These are phyloP conservation scores for Dorcus hopei DNA, from an alignment of 2,888 invertebrate species.

Conservation along the genomic window DNA sequence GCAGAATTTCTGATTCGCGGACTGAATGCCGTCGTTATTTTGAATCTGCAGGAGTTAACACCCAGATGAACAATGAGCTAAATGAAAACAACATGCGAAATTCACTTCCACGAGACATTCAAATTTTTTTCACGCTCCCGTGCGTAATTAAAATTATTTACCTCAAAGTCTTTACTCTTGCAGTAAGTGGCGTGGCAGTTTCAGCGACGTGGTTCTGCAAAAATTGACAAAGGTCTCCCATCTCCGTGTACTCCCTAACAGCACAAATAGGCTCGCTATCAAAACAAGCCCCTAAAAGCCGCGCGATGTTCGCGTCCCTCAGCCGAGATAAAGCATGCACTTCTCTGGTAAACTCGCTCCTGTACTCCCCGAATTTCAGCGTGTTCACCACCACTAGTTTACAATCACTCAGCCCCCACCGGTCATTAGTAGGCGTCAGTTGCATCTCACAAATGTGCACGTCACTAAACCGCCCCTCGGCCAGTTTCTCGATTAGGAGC, in stretches of 20 bases:
- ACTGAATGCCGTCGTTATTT: too few relatives aligned
- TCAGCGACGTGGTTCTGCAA: conserved; percentile 77
- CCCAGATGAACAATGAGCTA: too few relatives aligned
- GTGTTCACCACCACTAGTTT: conserved; percentile 72
- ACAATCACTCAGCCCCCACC: conserved; percentile 34
- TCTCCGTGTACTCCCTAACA: conserved; percentile 72
- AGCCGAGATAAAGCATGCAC: conserved; percentile 67
- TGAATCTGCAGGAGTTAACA: too few relatives aligned
- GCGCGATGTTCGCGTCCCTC: conserved; percentile 68
- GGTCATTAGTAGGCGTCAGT: conserved; percentile 18
- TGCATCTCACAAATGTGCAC: conserved; percentile 63
- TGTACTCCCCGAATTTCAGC: conserved; percentile 59
- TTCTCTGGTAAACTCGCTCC: conserved; percentile 70
- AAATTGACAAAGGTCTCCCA: conserved; percentile 82
- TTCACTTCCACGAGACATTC: too few relatives aligned
- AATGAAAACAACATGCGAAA: too few relatives aligned
- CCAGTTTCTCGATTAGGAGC: conserved; percentile 72
- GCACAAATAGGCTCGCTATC: conserved; percentile 71
- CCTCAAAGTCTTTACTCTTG: conserved; percentile 69
- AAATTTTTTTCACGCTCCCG: too few relatives aligned
- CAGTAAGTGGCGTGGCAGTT: conserved; percentile 60
- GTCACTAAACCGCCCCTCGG: conserved; percentile 75
- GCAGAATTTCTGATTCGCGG: too few relatives aligned
- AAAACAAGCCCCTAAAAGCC: conserved; percentile 70
- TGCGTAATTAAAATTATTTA: conserved; percentile 38